These are phyloP conservation scores for Siniperca scherzeri DNA, from an alignment of 2,797 vertebrate genomes.

Conservation along the genomic window DNA sequence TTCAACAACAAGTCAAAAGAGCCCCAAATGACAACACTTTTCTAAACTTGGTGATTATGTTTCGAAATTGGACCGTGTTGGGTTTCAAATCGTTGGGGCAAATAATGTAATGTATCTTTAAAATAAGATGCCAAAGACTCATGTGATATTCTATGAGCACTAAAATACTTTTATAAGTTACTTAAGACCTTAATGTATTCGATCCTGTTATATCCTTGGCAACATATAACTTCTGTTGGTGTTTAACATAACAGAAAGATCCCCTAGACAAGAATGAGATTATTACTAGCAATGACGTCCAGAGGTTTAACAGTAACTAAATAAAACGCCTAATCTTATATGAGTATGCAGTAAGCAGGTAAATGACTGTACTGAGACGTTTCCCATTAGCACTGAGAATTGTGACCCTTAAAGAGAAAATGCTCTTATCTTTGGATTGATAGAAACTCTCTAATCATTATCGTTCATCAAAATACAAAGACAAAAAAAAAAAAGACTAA, in stretches of 20 bases:
- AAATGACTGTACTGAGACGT: constrained; percentile 54
- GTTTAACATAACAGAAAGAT: constrained; percentile 23
- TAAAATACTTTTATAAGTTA: not conserved
- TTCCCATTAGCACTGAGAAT: constrained; percentile 50
- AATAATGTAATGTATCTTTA: constrained; percentile 1
- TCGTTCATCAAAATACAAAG: constrained; percentile 63
- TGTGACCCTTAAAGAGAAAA: constrained; percentile 64
- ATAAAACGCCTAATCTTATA: constrained; percentile 45
- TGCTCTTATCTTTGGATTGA: constrained; percentile 58
- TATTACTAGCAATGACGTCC: constrained; percentile 17
- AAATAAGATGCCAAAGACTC: constrained; percentile 5
- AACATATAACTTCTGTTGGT: not conserved
- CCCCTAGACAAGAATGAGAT: constrained; percentile 9
- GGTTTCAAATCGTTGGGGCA: not conserved
- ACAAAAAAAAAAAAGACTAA: constrained; percentile 22
- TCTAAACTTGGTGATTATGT: not conserved
- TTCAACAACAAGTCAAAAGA: too few species aligned
- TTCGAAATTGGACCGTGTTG: not conserved
- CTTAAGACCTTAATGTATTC: not conserved
- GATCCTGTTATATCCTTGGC: not conserved
- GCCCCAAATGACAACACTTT: too few species aligned
- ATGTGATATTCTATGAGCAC: not conserved
- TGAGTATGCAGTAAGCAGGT: constrained; percentile 36
- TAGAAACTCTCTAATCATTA: constrained; percentile 55
- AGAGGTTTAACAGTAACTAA: constrained; percentile 40